Percentiles rank a stretch among this genome's conserved stretches.
Evolutionary conservation across 2,113 vertebrate species (phyloP).

Genomic region (Rafetus swinhoei): DNA sequence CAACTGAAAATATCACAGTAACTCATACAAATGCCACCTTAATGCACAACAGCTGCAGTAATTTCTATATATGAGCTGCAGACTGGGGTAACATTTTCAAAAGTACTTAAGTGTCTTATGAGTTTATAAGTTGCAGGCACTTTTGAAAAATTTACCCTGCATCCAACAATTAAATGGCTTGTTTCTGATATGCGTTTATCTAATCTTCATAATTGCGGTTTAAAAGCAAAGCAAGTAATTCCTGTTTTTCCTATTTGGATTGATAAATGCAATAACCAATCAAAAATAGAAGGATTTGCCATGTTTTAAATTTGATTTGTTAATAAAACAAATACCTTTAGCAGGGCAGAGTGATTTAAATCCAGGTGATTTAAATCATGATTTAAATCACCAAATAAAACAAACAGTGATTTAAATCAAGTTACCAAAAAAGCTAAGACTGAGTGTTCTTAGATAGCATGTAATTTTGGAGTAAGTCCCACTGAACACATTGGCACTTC

Average conservation of each 20-base stretch:
- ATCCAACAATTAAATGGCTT: neutral
- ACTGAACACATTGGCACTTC: too few species aligned
- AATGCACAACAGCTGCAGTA: neutral
- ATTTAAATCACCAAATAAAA: too few species aligned
- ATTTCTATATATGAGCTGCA: neutral
- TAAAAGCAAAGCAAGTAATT: neutral
- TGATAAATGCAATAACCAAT: neutral
- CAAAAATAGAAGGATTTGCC: neutral
- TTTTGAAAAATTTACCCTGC: too few species aligned
- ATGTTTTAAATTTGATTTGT: neutral
- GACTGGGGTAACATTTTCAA: neutral
- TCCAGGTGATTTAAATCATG: too few species aligned
- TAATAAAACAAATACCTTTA: neutral
- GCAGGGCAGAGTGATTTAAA: too few species aligned
- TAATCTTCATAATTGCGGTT: too few species aligned
- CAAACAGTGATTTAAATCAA: too few species aligned
- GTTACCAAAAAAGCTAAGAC: too few species aligned
- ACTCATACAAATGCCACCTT: neutral
- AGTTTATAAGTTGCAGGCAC: rapidly evolving
- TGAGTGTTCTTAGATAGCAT: too few species aligned
- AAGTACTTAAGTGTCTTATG: neutral
- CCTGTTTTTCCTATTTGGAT: neutral
- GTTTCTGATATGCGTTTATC: neutral
- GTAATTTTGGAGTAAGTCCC: too few species aligned
- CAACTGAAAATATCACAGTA: rapidly evolving